Evolutionary conservation across 1,140 invertebrate species (phyloP), one percentile per base, ranked within the genome.

Genomic region (Panagrolaimus sp.): DNA sequence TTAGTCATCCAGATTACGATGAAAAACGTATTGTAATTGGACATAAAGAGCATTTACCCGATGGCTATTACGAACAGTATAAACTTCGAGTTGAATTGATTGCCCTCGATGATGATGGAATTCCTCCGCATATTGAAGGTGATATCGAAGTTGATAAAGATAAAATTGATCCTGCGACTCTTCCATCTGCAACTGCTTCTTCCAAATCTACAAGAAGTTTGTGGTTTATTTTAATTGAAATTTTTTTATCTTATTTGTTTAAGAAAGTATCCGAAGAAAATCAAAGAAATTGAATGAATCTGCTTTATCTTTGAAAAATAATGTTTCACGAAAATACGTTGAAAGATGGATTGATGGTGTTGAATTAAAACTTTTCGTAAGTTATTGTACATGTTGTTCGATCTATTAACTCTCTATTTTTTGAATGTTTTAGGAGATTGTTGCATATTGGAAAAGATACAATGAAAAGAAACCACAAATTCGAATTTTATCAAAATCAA

Each of bases 291-390:
- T 28, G 2, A 21, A 21, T 28, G 52, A 58, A 21, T 26, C 48
- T 1, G 48, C 48, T 1, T 24, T 52, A 8, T 15, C 21, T 58
- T 21, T 58, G 9, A 21, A n/a, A 21, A 21, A 8, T n/a, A 58
- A 58, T 26, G 52, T 58, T 26, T 26, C 21, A 12, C 52, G 52
- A 10, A 21, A 28, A 38, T 45, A 70, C 24, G 21, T 63, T 10
- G 75, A 77, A 28, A 38, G 69, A n/a, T 75, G 66, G 77, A 71
- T 71, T 44, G 73, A 77, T 47, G 77, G 74, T 14, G 68, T 76
- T 44, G 75, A 78, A 17, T 65, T 76, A n/a, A 79, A 79, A 43
- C 55, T 79, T 10, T 77, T 79, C 58, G 75, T n/a, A n/a, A n/a
- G n/a, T n/a, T n/a, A n/a, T n/a, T n/a, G n/a, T n/a, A n/a, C n/a